Percentiles rank a stretch among this genome's conserved stretches.
Evolutionary conservation across 2,797 vertebrate species (phyloP).

Genomic region (Pogonophryne albipinna): DNA sequence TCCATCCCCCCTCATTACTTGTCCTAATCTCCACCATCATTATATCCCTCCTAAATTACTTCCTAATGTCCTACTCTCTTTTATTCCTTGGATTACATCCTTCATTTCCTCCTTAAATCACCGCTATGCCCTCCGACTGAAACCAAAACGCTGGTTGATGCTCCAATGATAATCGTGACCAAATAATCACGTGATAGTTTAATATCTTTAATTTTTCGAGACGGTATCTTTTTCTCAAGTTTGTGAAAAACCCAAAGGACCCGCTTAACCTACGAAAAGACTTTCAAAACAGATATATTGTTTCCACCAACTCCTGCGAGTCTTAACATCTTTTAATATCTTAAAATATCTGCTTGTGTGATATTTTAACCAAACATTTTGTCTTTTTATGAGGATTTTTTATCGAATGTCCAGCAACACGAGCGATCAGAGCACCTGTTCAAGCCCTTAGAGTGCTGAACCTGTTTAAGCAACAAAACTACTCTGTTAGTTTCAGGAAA

Average conservation of each 20-base stretch:
- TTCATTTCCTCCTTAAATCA: slow-evolving; percentile 12
- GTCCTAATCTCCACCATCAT: background rate
- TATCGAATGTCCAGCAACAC: too few species aligned
- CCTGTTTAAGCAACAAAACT: too few species aligned
- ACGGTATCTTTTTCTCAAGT: background rate
- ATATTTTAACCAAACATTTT: too few species aligned
- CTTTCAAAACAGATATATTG: too few species aligned
- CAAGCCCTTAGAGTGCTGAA: too few species aligned
- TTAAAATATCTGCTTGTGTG: too few species aligned
- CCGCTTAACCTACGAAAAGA: background rate
- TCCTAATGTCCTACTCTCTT: background rate
- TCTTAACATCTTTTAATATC: too few species aligned
- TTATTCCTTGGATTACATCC: background rate
- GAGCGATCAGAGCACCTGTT: too few species aligned
- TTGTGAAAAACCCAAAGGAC: background rate
- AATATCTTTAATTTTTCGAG: background rate
- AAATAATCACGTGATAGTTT: background rate
- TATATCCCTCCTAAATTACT: slow-evolving; percentile 1
- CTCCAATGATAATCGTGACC: background rate
- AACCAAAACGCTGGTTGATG: background rate
- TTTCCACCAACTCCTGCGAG: background rate
- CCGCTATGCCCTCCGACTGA: background rate
- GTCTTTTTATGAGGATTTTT: too few species aligned
- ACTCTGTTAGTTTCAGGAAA: too few species aligned
- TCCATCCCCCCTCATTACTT: background rate